Evolutionary conservation across 2,888 invertebrate genomes (phyloP), one percentile per base, ranked within the genome.

Genomic region (Polydrusus pterygomalis): DNA sequence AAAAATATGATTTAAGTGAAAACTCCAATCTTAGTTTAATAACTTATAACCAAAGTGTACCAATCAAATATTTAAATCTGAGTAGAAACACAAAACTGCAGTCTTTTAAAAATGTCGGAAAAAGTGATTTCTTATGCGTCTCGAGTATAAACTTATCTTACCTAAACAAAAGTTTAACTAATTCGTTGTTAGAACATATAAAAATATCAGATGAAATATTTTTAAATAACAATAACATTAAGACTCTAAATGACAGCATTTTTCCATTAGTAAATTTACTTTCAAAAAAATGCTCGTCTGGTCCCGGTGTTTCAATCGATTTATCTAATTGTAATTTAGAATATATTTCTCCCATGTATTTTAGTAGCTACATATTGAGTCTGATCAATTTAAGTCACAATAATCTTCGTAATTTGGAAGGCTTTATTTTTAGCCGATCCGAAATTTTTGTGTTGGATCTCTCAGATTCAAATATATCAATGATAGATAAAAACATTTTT

Each of bases 1-100:
- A 54, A 10, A 47, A n/a, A 40, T 69, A 64, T 17, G 70, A 74
- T 43, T 64, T 74, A n/a, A 74, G 74, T 54, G 43, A 69, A n/a
- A 74, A 63, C 43, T 20, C 34, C 1, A 56, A 64, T 54, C 63
- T 74, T 9, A 30, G 20, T 9, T 8, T 9, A 43, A 74, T 74
- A 34, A 43, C 51, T 15, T 51, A 43, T 38, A 43, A 20, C 30
- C 11, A 25, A 8, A 30, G 7, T 47, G 30, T 58, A 5, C 17
- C 20, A 7, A 13, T 54, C 17, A 56, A 18, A 30, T 54, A 63
- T 54, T 30, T 74, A 17, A 74, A 64, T 34, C 15, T 74, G 18
- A 70, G 64, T 70, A 47, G 63, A 9, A 74, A 70, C 43, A 63
- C 10, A 10, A 56, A 70, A 25, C 30, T 60, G 30, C n/a, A 56